These are phyloP conservation scores for Cuniculus paca DNA, from an alignment of 2,797 vertebrate genomes.

Conservation along the genomic window DNA sequence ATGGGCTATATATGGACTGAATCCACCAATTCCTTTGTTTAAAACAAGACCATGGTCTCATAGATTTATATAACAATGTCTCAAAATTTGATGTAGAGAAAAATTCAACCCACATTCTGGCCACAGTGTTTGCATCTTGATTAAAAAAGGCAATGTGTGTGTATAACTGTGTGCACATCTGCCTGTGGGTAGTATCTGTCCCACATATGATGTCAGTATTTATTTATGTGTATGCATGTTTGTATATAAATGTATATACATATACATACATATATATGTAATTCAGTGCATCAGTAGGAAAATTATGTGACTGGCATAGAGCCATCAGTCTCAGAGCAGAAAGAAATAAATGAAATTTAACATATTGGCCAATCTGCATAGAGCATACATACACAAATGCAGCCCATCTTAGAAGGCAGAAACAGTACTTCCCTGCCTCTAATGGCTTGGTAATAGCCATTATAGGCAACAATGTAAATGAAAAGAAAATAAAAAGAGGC, in stretches of 20 bases:
- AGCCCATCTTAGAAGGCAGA: slow-evolving; percentile 75
- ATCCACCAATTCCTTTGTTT: slow-evolving; percentile 33
- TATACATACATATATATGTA: not conserved
- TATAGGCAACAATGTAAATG: slow-evolving; percentile 83
- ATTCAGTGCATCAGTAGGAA: slow-evolving; percentile 47
- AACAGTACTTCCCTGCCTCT: slow-evolving; percentile 75
- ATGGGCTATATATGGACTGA: not conserved
- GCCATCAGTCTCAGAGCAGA: slow-evolving; percentile 65
- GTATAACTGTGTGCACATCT: not conserved
- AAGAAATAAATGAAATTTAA: slow-evolving; percentile 65
- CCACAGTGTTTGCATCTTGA: slow-evolving; percentile 55
- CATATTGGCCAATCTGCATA: slow-evolving; percentile 59
- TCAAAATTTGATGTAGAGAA: slow-evolving; percentile 21
- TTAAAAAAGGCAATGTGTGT: slow-evolving; percentile 23
- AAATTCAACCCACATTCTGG: slow-evolving; percentile 36
- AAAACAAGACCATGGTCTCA: not conserved
- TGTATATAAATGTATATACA: not conserved
- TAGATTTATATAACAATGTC: slow-evolving; percentile 60
- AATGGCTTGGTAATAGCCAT: slow-evolving; percentile 79
- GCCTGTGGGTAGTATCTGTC: not conserved
- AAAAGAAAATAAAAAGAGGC: slow-evolving; percentile 83
- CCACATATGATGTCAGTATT: not conserved
- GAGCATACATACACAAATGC: slow-evolving; percentile 63
- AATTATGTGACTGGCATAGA: slow-evolving; percentile 54
- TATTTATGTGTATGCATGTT: not conserved